These are phyloP conservation scores for Drosophila paranaensis DNA, from an alignment of 2,888 invertebrate species.

Conservation along the genomic window DNA sequence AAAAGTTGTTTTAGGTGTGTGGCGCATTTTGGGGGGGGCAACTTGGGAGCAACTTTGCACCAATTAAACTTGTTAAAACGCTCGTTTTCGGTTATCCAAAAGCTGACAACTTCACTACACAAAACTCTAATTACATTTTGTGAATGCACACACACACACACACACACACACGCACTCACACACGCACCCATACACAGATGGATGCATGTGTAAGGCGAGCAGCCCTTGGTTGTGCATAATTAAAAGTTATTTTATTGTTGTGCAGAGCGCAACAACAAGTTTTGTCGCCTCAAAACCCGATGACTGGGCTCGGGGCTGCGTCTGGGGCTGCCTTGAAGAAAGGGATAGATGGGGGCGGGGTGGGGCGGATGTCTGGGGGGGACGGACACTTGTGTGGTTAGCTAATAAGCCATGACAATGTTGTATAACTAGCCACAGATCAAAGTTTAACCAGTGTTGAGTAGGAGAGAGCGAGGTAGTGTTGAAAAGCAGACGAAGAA, in stretches of 20 bases:
- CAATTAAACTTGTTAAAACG: constrained; percentile 81
- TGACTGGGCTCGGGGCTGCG: background rate
- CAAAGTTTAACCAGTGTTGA: background rate
- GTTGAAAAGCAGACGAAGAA: background rate
- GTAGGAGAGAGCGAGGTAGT: background rate
- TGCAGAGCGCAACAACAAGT: constrained; percentile 50
- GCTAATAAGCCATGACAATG: constrained; percentile 40
- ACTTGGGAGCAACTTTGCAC: constrained; percentile 79
- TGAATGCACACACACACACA: constrained; percentile 46
- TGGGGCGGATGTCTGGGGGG: background rate
- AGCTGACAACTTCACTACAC: constrained; percentile 77
- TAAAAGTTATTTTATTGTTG: constrained; percentile 81
- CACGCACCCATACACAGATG: constrained; percentile 5
- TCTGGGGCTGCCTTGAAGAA: too few relatives aligned
- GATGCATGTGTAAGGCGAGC: background rate
- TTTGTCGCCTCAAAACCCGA: constrained; percentile 33
- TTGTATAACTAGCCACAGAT: constrained; percentile 12
- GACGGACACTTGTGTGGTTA: constrained; percentile 18
- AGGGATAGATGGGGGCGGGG: background rate
- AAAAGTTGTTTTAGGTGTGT: constrained; percentile 59
- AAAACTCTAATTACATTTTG: constrained; percentile 80
- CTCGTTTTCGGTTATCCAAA: constrained; percentile 81
- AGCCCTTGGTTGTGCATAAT: constrained; percentile 71
- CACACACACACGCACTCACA: background rate
- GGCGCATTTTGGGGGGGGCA: constrained; percentile 53